A percentile compares a stretch with the other conserved stretches of the same genome.
phyloP scores from a whole-genome alignment of 2,113 vertebrate genomes.

The Ovis canadensis region DNA sequence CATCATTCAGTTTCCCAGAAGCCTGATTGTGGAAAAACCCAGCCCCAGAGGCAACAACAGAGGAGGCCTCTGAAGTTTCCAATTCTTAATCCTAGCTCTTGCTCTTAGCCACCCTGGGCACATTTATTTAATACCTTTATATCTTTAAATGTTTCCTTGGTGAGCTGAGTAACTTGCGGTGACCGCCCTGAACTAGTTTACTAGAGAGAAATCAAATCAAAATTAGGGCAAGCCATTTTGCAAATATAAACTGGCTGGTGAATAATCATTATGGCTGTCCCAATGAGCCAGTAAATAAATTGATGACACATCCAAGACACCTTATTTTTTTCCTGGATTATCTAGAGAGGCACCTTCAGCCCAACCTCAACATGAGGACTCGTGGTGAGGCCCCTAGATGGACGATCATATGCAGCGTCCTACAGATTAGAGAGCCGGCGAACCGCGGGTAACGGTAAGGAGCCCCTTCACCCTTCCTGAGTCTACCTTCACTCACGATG shows the following conservation, averaged over 20 bases:
- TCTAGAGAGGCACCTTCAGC: background rate
- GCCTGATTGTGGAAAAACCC: background rate
- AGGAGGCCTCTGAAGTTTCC: constrained; percentile 12
- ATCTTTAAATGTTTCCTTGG: constrained; percentile 21
- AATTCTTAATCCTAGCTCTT: background rate
- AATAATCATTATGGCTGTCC: background rate
- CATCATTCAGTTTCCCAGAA: constrained; percentile 50
- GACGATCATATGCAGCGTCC: background rate
- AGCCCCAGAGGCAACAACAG: constrained; percentile 31
- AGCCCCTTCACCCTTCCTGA: background rate
- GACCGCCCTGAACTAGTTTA: background rate
- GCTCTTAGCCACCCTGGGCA: background rate
- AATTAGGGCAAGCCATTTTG: constrained; percentile 32
- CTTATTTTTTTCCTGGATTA: constrained; percentile 17
- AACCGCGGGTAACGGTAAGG: background rate
- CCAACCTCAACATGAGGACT: background rate
- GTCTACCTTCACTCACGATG: background rate
- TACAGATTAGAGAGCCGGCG: accelerated
- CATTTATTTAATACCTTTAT: background rate
- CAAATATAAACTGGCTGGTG: background rate
- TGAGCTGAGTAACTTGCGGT: background rate
- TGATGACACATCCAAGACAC: background rate
- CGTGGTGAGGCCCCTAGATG: background rate
- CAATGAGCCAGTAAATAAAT: constrained; percentile 9
- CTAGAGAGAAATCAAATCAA: constrained; percentile 30